A percentile compares a stretch with the other conserved stretches of the same genome.
Evolutionary conservation across 2,888 invertebrate species (phyloP).

Genomic region (Lasioglossum vierecki): DNA sequence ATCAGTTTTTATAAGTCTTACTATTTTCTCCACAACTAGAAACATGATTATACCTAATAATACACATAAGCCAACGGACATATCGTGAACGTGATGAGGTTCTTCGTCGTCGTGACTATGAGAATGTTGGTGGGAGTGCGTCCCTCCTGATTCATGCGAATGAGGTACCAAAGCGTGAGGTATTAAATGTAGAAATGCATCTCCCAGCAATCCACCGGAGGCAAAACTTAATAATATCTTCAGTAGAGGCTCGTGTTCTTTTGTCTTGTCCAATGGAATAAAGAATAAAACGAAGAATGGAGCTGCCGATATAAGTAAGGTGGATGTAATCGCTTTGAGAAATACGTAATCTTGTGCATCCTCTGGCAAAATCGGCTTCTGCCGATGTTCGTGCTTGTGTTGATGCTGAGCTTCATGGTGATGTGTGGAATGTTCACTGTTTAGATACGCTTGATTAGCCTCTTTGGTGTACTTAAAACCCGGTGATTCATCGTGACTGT

Average conservation of each 20-base stretch:
- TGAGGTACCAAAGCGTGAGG: slow-evolving; percentile 94
- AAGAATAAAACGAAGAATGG: slow-evolving; percentile 97
- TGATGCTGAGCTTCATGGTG: slow-evolving; percentile 33
- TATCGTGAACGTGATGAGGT: slow-evolving; percentile 89
- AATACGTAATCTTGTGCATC: slow-evolving; percentile 73
- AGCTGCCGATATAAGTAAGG: slow-evolving; percentile 96
- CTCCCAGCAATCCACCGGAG: slow-evolving; percentile 97
- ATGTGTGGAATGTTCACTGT: slow-evolving; percentile 31
- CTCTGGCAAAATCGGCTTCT: slow-evolving; percentile 48
- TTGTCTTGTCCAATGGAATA: slow-evolving; percentile 95
- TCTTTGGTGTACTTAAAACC: slow-evolving; percentile 93
- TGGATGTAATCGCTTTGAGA: slow-evolving; percentile 93
- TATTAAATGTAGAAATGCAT: slow-evolving; percentile 99
- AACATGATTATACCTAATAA: slow-evolving; percentile 96
- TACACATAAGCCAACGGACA: slow-evolving; percentile 97
- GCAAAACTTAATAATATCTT: slow-evolving; percentile 97
- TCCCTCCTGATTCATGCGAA: slow-evolving; percentile 75
- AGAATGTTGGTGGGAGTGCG: slow-evolving; percentile 80
- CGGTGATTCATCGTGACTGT: slow-evolving; percentile 86
- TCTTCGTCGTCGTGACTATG: slow-evolving; percentile 85
- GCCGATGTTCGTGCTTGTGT: slow-evolving; percentile 63
- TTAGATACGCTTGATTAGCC: slow-evolving; percentile 82
- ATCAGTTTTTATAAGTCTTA: slow-evolving; percentile 93
- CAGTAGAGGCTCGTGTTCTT: slow-evolving; percentile 93
- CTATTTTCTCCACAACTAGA: slow-evolving; percentile 96